Evolutionary conservation across 2,113 vertebrate genomes (phyloP).

Genomic region (Bubo scandiacus): DNA sequence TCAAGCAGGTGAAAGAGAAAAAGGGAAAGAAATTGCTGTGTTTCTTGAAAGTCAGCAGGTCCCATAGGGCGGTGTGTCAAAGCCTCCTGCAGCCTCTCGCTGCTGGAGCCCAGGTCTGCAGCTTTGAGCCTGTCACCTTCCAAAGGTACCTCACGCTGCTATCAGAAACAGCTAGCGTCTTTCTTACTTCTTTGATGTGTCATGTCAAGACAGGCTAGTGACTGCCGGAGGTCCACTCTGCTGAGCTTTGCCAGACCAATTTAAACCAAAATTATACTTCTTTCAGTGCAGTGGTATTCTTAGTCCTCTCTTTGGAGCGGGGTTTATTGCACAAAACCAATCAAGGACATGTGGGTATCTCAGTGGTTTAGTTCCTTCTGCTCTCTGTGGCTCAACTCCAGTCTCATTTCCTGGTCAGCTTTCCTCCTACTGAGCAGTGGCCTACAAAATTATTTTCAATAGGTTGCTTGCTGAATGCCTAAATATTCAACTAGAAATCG

Average conservation of each 20-base stretch:
- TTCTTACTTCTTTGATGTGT: conserved; percentile 90
- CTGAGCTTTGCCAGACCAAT: conserved; percentile 77
- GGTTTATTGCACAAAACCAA: not conserved
- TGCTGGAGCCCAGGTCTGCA: conserved; percentile 58
- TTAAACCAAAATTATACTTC: conserved; percentile 10
- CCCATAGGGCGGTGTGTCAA: conserved; percentile 24
- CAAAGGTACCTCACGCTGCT: conserved; percentile 80
- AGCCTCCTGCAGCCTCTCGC: conserved; percentile 1
- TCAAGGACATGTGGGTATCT: not conserved
- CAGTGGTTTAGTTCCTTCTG: not conserved
- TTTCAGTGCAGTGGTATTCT: not conserved
- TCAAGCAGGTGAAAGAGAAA: not conserved
- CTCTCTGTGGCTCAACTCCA: not conserved
- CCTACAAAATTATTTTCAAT: not conserved
- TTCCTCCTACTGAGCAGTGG: not conserved
- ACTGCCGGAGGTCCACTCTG: conserved; percentile 73
- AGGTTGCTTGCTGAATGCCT: not conserved
- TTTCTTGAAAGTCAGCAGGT: conserved; percentile 52
- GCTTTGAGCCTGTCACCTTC: conserved; percentile 80
- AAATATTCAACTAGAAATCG: not conserved
- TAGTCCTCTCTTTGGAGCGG: not conserved
- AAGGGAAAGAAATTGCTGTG: not conserved
- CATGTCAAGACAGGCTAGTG: conserved; percentile 82
- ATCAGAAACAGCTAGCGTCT: conserved; percentile 78
- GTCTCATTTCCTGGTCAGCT: not conserved